A percentile compares a stretch with the other conserved stretches of the same genome.
These are phyloP conservation scores for Agapornis canus DNA, from an alignment of 2,797 vertebrate species.

Conservation along the genomic window DNA sequence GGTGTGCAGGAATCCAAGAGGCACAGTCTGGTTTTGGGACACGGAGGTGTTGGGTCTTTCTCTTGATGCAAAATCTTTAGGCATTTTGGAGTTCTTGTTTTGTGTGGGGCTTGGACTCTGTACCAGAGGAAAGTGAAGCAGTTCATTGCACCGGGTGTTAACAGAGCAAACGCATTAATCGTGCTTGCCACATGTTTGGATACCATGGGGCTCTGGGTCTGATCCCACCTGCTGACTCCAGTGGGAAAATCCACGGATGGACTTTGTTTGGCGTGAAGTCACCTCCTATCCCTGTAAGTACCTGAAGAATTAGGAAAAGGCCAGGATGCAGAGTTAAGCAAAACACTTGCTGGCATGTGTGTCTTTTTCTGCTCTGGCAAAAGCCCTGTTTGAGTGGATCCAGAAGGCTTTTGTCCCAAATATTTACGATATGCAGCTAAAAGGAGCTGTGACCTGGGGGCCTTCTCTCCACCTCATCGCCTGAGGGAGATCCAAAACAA, in stretches of 20 bases:
- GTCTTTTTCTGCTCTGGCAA: background rate
- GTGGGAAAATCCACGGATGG: background rate
- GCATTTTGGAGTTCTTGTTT: background rate
- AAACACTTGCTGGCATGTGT: background rate
- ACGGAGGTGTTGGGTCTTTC: background rate
- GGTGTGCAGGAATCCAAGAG: background rate
- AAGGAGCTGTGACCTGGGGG: conserved; percentile 29
- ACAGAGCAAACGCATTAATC: background rate
- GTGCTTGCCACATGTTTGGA: background rate
- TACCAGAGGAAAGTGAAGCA: background rate
- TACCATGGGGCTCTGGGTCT: background rate
- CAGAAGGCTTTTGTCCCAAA: conserved; percentile 49
- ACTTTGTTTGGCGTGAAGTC: background rate
- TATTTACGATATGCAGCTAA: conserved; percentile 4
- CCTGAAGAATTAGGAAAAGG: background rate
- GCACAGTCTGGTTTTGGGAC: background rate
- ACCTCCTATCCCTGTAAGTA: background rate
- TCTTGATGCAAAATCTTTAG: background rate
- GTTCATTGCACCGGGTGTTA: background rate
- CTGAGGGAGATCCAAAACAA: conserved; percentile 4
- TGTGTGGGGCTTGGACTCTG: background rate
- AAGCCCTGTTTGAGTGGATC: background rate
- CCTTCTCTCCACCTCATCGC: conserved; percentile 10
- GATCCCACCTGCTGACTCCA: background rate
- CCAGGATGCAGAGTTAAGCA: background rate